Evolutionary conservation across 2,888 invertebrate species (phyloP), one percentile per base, ranked within the genome.

Genomic region (Phyto melanocephala): DNA sequence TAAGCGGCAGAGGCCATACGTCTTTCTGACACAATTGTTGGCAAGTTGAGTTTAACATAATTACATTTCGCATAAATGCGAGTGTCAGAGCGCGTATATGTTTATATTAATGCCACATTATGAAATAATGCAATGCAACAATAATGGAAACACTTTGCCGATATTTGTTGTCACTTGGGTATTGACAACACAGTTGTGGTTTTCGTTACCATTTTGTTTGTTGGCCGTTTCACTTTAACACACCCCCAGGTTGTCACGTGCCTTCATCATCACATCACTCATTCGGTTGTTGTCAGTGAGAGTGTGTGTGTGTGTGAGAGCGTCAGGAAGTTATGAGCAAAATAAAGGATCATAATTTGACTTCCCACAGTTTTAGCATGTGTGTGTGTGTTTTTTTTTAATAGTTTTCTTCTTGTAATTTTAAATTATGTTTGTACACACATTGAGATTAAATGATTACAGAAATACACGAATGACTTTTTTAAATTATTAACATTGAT

Each of bases 1-100:
- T 2, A 37, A 52, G 13, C 28, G 13, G 74, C 35, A 33, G 17
- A 35, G 45, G 60, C 15, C 42, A 47, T 60, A 52, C 58, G 58
- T 60, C 52, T 68, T 65, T 62, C 86, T 60, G 72, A 77, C 47
- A 77, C 42, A 45, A 56, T 85, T 89, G 87, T 88, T 87, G 86
- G 87, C 86, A 87, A 86, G 85, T 87, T 86, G 84, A 72, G 71
- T 81, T 83, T 58, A 75, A 24, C 52, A 72, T 52, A 72, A 67
- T 67, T 65, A 33, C 60, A 20, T 28, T 28, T 42, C 40, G 79
- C 68, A 62, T 37, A 28, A 17, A 58, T 67, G 35, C 20, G 37
- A 52, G 33, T 56, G 8, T 20, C 28, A 52, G 40, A 40, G 8
- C 20, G 42, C 28, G 10, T 45, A 40, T 24, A 52, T 67, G 54